Evolutionary conservation across 2,888 invertebrate genomes (phyloP).

Genomic region (Trachelus troglodyta): DNA sequence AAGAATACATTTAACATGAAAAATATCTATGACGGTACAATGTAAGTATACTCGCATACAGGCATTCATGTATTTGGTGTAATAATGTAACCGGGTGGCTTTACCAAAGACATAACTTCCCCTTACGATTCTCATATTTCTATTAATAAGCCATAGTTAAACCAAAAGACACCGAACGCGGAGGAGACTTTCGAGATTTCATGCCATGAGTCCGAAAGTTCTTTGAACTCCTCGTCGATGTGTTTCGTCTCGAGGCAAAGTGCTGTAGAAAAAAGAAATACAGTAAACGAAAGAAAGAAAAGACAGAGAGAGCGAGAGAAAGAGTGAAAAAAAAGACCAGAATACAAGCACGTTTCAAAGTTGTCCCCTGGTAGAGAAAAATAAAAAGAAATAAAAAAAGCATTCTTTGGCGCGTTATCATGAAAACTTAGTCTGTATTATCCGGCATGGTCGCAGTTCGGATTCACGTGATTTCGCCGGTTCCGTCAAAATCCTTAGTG

Average conservation of each 20-base stretch:
- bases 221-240: not conserved
- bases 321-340: not conserved
- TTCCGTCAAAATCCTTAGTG: not conserved
- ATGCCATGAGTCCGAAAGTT: not conserved
- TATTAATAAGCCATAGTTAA: not conserved
- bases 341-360: not conserved
- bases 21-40: not conserved
- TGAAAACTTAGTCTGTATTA: not conserved
- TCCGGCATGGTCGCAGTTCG: not conserved
- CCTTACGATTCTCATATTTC: not conserved
- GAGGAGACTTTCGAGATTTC: not conserved
- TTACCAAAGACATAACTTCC: not conserved
- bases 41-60: not conserved
- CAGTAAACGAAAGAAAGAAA: not conserved
- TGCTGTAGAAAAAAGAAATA: not conserved
- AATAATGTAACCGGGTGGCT: not conserved
- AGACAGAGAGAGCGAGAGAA: not conserved
- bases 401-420: not conserved
- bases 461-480: not conserved
- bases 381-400: not conserved
- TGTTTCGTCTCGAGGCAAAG: not conserved
- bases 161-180: not conserved
- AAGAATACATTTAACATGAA: not conserved
- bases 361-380: not conserved
- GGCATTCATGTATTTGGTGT: not conserved